These are phyloP conservation scores for Anthoscopus minutus DNA, from an alignment of 2,113 vertebrate genomes.

Conservation along the genomic window DNA sequence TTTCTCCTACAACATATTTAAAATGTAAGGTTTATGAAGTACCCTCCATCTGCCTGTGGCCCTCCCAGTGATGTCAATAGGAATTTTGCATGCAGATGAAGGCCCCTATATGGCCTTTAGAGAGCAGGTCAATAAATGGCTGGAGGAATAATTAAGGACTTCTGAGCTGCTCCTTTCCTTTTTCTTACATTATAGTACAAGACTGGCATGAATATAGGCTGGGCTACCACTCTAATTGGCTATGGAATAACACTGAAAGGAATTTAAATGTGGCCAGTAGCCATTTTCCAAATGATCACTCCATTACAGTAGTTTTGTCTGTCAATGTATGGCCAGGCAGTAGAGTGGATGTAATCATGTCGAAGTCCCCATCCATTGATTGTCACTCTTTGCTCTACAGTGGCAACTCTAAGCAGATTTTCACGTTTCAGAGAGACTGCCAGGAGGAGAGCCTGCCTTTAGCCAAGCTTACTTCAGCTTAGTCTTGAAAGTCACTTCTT, in stretches of 20 bases:
- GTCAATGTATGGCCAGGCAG: conserved; percentile 45
- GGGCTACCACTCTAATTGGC: conserved; percentile 60
- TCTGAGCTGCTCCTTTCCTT: conserved; percentile 60
- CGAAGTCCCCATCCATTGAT: conserved; percentile 39
- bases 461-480: neutral
- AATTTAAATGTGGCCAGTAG: conserved; percentile 59
- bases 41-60: conserved; percentile 40
- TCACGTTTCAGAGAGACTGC: neutral
- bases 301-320: conserved; percentile 54
- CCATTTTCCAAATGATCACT: conserved; percentile 58
- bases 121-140: conserved; percentile 68
- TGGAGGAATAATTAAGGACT: conserved; percentile 70
- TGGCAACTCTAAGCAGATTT: conserved; percentile 34
- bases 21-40: conserved; percentile 53
- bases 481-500: neutral
- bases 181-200: conserved; percentile 64
- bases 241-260: conserved; percentile 50
- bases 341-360: conserved; percentile 55
- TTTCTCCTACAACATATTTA: conserved; percentile 29
- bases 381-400: conserved; percentile 43
- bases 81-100: conserved; percentile 65
- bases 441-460: neutral
- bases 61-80: conserved; percentile 55
- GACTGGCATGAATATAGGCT: conserved; percentile 67
- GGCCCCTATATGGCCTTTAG: conserved; percentile 62